These are phyloP conservation scores for Samia ricini DNA, from an alignment of 1,140 invertebrate species.

Conservation along the genomic window DNA sequence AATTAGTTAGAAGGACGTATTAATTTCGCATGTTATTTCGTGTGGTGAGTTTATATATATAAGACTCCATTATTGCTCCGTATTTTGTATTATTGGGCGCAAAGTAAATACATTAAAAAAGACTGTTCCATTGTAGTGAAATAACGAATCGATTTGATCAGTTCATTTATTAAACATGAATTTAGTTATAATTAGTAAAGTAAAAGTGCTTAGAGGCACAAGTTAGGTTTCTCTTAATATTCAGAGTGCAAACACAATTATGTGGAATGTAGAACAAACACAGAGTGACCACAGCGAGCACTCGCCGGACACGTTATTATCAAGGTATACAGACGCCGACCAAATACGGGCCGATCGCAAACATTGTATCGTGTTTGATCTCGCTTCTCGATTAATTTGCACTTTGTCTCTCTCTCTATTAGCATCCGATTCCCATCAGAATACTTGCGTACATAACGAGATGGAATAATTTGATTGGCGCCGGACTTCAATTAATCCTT, in stretches of 20 bases:
- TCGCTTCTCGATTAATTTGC: background rate
- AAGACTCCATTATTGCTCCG: no score
- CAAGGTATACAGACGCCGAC: background rate
- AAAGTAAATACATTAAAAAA: no score
- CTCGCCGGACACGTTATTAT: background rate
- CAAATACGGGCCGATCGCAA: constrained; percentile 6
- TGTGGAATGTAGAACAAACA: background rate
- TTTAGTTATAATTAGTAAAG: no score
- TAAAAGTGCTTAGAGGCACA: background rate
- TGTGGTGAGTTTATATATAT: no score
- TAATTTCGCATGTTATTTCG: no score
- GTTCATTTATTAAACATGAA: no score
- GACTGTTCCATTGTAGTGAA: no score
- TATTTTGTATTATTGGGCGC: no score
- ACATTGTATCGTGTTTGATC: constrained; percentile 5
- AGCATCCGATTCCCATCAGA: background rate
- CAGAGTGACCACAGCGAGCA: background rate
- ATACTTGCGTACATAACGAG: background rate
- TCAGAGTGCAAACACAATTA: background rate
- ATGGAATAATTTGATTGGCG: background rate
- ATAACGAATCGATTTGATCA: no score
- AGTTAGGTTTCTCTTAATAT: background rate
- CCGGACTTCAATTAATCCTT: background rate
- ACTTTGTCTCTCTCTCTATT: background rate
- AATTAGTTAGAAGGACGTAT: no score